A percentile compares a stretch with the other conserved stretches of the same genome.
Evolutionary conservation across 2,888 invertebrate species (phyloP).

Genomic region (Stenurella melanura): DNA sequence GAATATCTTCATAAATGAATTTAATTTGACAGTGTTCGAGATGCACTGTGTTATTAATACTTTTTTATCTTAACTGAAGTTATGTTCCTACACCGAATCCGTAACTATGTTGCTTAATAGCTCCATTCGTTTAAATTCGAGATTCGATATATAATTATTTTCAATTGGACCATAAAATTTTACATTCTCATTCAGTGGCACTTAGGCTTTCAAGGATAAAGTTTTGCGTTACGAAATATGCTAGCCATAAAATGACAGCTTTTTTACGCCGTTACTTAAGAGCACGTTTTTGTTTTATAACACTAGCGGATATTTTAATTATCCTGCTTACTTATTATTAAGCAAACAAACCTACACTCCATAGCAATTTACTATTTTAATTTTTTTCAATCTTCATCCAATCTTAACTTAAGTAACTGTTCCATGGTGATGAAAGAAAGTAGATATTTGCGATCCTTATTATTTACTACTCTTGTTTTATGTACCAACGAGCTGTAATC

Average conservation of each 20-base stretch:
- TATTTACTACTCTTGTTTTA: too few species aligned
- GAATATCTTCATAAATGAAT: conserved; percentile 51
- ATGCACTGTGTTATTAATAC: conserved; percentile 60
- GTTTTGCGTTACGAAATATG: conserved; percentile 33
- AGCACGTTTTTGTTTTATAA: conserved; percentile 2
- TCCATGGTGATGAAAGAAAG: not conserved
- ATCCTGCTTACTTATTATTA: not conserved
- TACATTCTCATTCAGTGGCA: conserved; percentile 42
- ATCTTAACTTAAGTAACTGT: not conserved
- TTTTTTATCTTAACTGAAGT: conserved; percentile 62
- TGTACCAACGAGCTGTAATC: too few species aligned
- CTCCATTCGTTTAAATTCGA: conserved; percentile 52
- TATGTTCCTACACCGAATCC: conserved; percentile 55
- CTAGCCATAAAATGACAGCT: conserved; percentile 32
- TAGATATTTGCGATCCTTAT: not conserved
- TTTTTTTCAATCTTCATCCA: not conserved
- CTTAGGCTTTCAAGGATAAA: conserved; percentile 13
- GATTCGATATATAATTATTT: conserved; percentile 57
- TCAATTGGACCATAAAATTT: conserved; percentile 54
- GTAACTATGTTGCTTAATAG: conserved; percentile 55
- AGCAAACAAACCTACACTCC: not conserved
- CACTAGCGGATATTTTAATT: not conserved
- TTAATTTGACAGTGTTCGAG: conserved; percentile 52
- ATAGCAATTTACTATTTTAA: not conserved
- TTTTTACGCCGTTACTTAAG: conserved; percentile 21